Conservation (phyloP, 2,888 invertebrate genomes). For the Microctonus brassicae region DNA sequence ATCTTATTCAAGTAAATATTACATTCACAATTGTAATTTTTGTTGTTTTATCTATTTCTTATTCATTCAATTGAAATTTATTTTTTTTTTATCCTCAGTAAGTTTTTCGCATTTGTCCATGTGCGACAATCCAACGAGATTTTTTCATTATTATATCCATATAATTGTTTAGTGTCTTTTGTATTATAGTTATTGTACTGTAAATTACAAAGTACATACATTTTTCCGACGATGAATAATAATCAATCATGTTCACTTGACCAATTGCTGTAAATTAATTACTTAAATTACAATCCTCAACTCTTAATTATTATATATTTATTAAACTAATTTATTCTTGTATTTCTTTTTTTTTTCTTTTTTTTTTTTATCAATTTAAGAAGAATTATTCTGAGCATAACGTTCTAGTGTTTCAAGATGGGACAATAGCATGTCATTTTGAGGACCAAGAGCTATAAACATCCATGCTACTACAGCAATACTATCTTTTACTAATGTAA, state of each 20-base stretch:
- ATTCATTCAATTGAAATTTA: too few species aligned
- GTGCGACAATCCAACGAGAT: conserved; percentile 42
- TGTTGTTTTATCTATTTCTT: too few species aligned
- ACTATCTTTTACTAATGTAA: conserved; percentile 60
- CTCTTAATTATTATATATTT: conserved; percentile 15
- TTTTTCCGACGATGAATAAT: conserved; percentile 66
- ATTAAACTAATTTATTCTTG: too few species aligned
- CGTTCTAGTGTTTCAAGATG: conserved; percentile 60
- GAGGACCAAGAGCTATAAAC: conserved; percentile 59
- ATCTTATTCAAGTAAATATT: conserved; percentile 46
- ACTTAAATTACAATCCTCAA: conserved; percentile 4
- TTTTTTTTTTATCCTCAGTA: conserved; percentile 1
- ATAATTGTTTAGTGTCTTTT: conserved; percentile 63
- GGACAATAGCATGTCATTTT: conserved; percentile 57
- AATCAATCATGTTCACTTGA: conserved; percentile 65
- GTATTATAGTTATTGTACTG: conserved; percentile 65
- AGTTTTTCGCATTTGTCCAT: conserved; percentile 46
- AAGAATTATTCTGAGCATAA: conserved; percentile 47
- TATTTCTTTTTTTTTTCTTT: conserved; percentile 10
- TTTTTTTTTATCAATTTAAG: neutral
- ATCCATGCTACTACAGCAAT: conserved; percentile 62
- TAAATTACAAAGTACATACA: conserved; percentile 63
- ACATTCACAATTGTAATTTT: conserved; percentile 44
- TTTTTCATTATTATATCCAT: conserved; percentile 55
- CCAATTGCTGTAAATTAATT: conserved; percentile 22